These are phyloP conservation scores for Leptosomus discolor DNA, from an alignment of 2,113 vertebrate species.

Conservation along the genomic window DNA sequence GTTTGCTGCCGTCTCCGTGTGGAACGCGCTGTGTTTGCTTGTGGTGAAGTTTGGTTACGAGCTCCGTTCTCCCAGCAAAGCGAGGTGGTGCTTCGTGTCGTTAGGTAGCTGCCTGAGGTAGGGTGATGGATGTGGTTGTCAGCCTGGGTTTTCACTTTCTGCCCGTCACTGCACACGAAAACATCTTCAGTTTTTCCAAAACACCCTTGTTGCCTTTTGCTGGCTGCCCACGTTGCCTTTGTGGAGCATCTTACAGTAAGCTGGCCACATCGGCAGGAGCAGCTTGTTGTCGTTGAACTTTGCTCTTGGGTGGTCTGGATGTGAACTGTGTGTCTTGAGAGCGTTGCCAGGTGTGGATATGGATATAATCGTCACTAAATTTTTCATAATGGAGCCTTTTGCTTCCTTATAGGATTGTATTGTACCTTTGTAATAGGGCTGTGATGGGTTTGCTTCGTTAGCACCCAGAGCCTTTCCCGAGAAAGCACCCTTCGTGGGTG, in stretches of 20 bases:
- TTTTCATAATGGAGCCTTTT: not conserved
- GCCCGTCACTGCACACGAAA: not conserved
- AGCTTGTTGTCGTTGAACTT: not conserved
- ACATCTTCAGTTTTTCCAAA: not conserved
- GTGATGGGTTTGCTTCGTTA: not conserved
- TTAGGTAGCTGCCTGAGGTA: not conserved
- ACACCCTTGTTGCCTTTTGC: not conserved
- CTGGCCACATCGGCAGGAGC: not conserved
- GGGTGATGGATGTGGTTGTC: not conserved
- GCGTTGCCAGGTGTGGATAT: not conserved
- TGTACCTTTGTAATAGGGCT: not conserved
- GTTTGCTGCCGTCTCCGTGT: fast-evolving
- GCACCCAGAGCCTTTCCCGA: not conserved
- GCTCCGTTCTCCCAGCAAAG: not conserved
- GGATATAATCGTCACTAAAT: not conserved
- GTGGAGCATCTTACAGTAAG: not conserved
- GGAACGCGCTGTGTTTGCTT: fast-evolving
- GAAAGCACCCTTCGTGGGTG: not conserved
- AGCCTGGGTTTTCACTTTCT: not conserved
- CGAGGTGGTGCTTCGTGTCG: fast-evolving
- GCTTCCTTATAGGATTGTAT: not conserved
- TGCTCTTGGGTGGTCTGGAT: slow-evolving; percentile 14
- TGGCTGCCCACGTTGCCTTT: not conserved
- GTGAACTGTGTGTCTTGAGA: not conserved
- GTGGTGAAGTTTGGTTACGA: not conserved